These are phyloP conservation scores for Scyliorhinus canicula DNA, from an alignment of 2,797 vertebrate species.

Conservation along the genomic window DNA sequence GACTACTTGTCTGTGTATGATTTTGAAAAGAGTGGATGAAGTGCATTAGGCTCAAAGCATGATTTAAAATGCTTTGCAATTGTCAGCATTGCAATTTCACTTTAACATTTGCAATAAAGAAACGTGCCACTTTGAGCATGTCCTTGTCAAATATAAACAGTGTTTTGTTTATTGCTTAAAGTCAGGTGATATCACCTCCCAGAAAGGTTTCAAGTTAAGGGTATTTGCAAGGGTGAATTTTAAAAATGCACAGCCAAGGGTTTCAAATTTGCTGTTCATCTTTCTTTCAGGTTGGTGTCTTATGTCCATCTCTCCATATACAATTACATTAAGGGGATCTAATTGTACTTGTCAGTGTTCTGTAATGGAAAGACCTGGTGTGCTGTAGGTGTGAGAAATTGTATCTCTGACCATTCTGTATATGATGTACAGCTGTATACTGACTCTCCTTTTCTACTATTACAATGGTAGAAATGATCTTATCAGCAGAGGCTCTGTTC, in stretches of 20 bases:
- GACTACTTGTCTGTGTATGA: not conserved
- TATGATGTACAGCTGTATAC: not conserved
- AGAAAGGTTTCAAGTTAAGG: slow-evolving; percentile 17
- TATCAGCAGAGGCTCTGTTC: not conserved
- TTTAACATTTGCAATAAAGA: not conserved
- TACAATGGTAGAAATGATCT: slow-evolving; percentile 23
- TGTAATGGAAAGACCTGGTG: slow-evolving; percentile 14
- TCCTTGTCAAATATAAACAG: slow-evolving; percentile 29
- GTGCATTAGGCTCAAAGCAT: slow-evolving; percentile 7
- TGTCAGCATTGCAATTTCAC: not conserved
- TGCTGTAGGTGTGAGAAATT: slow-evolving; percentile 8
- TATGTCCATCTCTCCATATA: not conserved
- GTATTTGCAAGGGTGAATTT: slow-evolving; percentile 36
- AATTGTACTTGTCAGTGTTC: slow-evolving; percentile 35
- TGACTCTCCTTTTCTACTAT: not conserved
- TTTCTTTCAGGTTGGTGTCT: slow-evolving; percentile 23
- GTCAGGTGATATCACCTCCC: not conserved
- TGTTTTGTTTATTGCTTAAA: slow-evolving; percentile 32
- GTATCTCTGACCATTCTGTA: not conserved
- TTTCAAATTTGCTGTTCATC: slow-evolving; percentile 13
- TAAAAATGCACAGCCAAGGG: slow-evolving; percentile 28
- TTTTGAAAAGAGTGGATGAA: not conserved
- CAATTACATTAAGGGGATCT: slow-evolving; percentile 35
- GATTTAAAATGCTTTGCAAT: not conserved
- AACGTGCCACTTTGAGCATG: slow-evolving; percentile 8